Evolutionary conservation across 2,888 invertebrate genomes (phyloP).

Genomic region (Craniophora ligustri): DNA sequence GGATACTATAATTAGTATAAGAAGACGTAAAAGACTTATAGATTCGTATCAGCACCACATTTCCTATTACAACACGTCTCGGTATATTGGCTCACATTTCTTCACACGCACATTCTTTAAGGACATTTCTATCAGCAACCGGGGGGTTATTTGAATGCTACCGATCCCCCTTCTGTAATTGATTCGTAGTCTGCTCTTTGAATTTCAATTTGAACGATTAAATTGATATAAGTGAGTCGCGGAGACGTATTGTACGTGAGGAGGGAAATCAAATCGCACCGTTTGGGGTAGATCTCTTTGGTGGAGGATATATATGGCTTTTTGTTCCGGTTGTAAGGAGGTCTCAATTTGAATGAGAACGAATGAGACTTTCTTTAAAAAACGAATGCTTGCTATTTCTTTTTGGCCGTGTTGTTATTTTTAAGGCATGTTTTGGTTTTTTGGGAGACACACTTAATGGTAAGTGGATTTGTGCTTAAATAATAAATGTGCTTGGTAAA

Average conservation of each 20-base stretch:
- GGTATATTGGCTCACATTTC: conserved; percentile 82
- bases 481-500: no score
- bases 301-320: conserved; percentile 2
- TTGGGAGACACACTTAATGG: no score
- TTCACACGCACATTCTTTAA: conserved; percentile 86
- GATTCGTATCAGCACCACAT: conserved; percentile 30
- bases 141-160: conserved; percentile 81
- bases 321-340: conserved; percentile 16
- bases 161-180: conserved; percentile 76
- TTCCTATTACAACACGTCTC: conserved; percentile 50
- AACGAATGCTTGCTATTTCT: no score
- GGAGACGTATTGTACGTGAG: conserved; percentile 62
- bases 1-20: no score
- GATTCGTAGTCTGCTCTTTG: conserved; percentile 82
- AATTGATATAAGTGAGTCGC: conserved; percentile 81
- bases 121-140: conserved; percentile 85
- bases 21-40: not conserved
- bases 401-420: no score
- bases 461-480: no score
- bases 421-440: no score
- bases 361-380: no score
- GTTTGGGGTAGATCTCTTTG: conserved; percentile 26
- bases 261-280: conserved; percentile 47
- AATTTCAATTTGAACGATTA: conserved; percentile 86
- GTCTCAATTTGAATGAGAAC: conserved; percentile 27